A percentile compares a stretch with the other conserved stretches of the same genome.
Conservation (phyloP, 2,797 vertebrate genomes). For the Siniperca undulata region DNA sequence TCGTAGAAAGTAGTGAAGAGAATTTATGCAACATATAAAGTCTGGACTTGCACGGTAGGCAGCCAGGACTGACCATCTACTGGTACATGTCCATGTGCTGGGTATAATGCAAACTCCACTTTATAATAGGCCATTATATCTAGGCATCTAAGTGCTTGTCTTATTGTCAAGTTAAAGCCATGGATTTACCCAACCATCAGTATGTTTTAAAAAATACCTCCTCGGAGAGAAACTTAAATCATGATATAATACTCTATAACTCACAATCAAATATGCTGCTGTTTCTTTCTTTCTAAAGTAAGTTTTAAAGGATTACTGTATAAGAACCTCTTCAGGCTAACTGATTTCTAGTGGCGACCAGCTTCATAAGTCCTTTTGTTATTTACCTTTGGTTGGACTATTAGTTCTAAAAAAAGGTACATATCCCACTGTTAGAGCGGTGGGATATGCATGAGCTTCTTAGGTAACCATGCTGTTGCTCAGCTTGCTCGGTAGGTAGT, state of each 20-base stretch:
- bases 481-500: background rate
- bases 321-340: background rate
- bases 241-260: background rate
- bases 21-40: background rate
- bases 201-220: background rate
- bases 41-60: background rate
- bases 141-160: background rate
- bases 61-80: background rate
- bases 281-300: background rate
- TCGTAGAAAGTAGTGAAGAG: background rate
- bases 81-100: background rate
- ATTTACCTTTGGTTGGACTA: background rate
- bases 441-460: slow-evolving; percentile 22
- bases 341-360: background rate
- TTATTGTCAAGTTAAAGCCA: background rate
- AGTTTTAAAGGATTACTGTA: background rate
- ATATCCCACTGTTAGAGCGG: slow-evolving; percentile 16
- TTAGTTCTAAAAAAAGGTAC: slow-evolving; percentile 6
- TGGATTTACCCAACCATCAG: background rate
- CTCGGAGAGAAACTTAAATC: background rate
- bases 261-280: background rate
- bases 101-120: background rate
- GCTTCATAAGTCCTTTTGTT: background rate
- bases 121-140: background rate
- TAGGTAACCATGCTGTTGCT: slow-evolving; percentile 25